phyloP scores from a whole-genome alignment of 2,888 invertebrate species.

The Chrysolina americana region DNA sequence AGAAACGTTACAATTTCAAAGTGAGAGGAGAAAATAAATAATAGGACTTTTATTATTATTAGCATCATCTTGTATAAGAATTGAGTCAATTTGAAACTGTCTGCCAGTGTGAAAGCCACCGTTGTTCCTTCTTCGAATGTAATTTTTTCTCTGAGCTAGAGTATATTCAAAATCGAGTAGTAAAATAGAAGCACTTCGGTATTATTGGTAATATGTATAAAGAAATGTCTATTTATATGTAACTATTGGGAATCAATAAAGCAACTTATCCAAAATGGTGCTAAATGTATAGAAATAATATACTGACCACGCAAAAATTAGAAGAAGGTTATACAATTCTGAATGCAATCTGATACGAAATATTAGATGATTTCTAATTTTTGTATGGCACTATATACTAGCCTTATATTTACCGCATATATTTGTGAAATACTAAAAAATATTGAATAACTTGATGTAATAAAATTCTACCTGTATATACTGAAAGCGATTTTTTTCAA shows the following conservation, averaged over 20 bases:
- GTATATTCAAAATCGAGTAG: too few species aligned
- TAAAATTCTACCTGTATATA: conserved; percentile 28
- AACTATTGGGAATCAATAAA: conserved; percentile 48
- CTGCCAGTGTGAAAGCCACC: too few species aligned
- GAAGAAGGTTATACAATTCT: neutral
- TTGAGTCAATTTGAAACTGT: too few species aligned
- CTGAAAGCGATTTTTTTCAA: too few species aligned
- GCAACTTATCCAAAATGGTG: conserved; percentile 51
- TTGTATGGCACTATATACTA: conserved; percentile 30
- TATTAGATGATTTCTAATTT: neutral
- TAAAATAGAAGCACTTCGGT: too few species aligned
- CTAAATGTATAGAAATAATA: conserved; percentile 46
- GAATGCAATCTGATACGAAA: neutral
- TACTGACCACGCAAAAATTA: conserved; percentile 5
- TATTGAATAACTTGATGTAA: conserved; percentile 38
- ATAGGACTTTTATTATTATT: too few species aligned
- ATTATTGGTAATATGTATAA: too few species aligned
- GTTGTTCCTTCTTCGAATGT: too few species aligned
- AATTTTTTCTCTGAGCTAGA: too few species aligned
- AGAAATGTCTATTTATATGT: conserved; percentile 29
- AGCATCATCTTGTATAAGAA: too few species aligned
- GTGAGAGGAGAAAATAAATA: too few species aligned
- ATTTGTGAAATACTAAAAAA: conserved; percentile 28
- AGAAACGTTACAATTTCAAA: too few species aligned
- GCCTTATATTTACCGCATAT: conserved; percentile 39